Base-by-base conservation (phyloP, 1,140 invertebrate species). In the Oedothorax gibbosus region DNA sequence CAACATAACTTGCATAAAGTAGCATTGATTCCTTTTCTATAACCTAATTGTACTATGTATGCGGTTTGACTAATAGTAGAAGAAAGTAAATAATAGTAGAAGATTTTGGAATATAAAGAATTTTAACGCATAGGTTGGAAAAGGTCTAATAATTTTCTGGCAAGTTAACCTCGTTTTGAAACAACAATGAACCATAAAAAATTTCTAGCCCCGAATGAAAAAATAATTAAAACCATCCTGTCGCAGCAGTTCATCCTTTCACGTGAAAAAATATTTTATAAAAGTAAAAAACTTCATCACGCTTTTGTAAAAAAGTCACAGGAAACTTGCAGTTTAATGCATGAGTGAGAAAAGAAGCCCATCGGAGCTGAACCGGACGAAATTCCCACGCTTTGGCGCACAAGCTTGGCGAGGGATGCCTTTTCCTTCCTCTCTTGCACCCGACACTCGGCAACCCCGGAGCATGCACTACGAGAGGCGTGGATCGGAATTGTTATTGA, bases 351-450 rank as follows among this genome's bases (percentile, higher is more conserved):
- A 7, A 15, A 53, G 35, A 35, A 35, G 35, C 21, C 14, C n/a
- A 8, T 18, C n/a, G 53, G 54, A 49, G 51, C 35, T n/a, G 51
- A 20, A 54, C 20, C 49, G 51, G 50, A 50, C 18, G 51, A n/a
- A 54, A 65, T 82, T 82, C 80, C 69, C 80, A 73, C 68, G 80
- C 80, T 73, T 82, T 82, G 80, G 79, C 79, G 69, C 50, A 3
- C 7, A 35, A 35, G 0, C 14, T 81, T 82, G 79, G 80, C 80
- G 80, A 72, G 15, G 2, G 6, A 12, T 7, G 18, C 35, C 21
- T 9, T 11, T 12, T 56, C 14, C 15, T 12, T 56, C 14, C 15
- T n/a, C 35, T 10, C 64, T 68, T 65, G 50, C 9, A 15, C 14
- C 4, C 7, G 10, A n/a, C 15, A 12, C n/a, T 54, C 14, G 53